These are phyloP conservation scores for Rhogogaster chlorosoma DNA, from an alignment of 2,888 invertebrate genomes.

Conservation along the genomic window DNA sequence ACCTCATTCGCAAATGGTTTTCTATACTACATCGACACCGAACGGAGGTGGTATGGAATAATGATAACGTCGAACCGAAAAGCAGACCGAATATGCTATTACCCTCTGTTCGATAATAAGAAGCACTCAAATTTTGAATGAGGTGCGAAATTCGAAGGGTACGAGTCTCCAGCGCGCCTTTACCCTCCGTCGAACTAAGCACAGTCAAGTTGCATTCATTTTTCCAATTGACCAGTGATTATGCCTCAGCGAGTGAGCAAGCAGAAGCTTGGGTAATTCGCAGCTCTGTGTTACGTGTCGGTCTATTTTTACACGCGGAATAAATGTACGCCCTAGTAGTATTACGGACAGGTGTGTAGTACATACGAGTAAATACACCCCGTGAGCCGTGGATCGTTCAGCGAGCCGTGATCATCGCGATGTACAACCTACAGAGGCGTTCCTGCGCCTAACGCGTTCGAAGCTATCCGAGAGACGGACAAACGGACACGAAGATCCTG, in stretches of 20 bases:
- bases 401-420: conserved; percentile 24
- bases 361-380: conserved; percentile 44
- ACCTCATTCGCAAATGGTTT: neutral
- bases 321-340: neutral
- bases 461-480: neutral
- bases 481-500: neutral
- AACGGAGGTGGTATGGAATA: neutral
- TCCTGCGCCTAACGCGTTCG: neutral
- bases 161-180: conserved; percentile 76
- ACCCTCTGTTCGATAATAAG: neutral
- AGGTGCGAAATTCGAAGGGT: conserved; percentile 71
- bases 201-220: conserved; percentile 37
- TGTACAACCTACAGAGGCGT: neutral
- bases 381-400: neutral
- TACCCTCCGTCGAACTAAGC: neutral
- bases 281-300: conserved; percentile 53
- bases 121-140: neutral
- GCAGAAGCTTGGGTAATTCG: conserved; percentile 58
- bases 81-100: neutral
- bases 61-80: too few relatives aligned
- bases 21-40: neutral
- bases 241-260: conserved; percentile 51
- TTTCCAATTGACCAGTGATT: conserved; percentile 60
- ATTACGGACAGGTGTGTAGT: conserved; percentile 32
- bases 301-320: conserved; percentile 72